Conservation (phyloP, 2,113 vertebrate genomes). For the Aix galericulata region DNA sequence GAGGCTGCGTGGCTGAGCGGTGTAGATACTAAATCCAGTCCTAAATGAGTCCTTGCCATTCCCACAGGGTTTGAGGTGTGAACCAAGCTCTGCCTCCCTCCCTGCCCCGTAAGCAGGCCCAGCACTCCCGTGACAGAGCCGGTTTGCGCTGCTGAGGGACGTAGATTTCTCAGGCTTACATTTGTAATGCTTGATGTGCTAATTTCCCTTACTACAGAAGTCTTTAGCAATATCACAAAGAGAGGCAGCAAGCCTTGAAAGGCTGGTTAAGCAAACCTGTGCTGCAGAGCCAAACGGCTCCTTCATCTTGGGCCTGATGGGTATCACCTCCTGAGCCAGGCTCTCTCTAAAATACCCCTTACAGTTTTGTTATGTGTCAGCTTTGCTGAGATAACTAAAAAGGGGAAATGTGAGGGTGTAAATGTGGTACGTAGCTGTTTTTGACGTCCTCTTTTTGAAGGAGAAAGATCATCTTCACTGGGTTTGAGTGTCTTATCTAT, state of each 20-base stretch:
- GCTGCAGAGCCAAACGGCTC: neutral
- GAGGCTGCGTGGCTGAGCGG: neutral
- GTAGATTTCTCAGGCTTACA: neutral
- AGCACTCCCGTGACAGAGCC: neutral
- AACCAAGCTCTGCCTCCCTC: accelerated
- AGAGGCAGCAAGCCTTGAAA: neutral
- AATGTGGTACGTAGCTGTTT: neutral
- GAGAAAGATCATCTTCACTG: neutral
- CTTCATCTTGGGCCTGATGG: neutral
- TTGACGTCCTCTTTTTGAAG: neutral
- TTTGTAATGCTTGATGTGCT: neutral
- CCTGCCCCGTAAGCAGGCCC: neutral
- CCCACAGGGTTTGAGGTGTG: accelerated
- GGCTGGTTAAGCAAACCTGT: neutral
- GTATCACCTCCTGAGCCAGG: neutral
- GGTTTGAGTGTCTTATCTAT: neutral
- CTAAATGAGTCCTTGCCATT: neutral
- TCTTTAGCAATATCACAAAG: neutral
- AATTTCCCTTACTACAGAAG: accelerated
- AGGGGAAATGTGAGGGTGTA: neutral
- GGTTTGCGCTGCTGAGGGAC: neutral
- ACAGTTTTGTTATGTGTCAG: neutral
- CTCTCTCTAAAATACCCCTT: neutral
- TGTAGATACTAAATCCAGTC: neutral
- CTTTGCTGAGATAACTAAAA: neutral